Base-by-base conservation (phyloP, 2,888 invertebrate genomes). In the Operophtera brumata region DNA sequence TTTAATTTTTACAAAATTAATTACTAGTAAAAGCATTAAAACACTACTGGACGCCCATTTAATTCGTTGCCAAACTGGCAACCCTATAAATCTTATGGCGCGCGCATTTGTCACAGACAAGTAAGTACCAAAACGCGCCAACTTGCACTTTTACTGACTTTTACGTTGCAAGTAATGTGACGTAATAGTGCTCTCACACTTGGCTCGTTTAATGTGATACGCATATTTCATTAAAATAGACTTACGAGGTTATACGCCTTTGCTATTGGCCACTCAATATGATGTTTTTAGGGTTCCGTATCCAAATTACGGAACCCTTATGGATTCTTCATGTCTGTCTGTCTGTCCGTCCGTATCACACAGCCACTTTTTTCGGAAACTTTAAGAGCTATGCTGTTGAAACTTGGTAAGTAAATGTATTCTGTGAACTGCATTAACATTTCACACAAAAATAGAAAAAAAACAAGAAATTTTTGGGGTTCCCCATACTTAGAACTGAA, bases 21-120 rank as follows among this genome's bases (percentile, higher is more conserved):
- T n/a, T n/a, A n/a, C n/a, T n/a, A n/a, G n/a, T 41, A 37, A 51
- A 44, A 52, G 46, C 36, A 47, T 34, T 45, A 25, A 44, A 56
- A 54, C 35, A 54, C 44, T 54, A 45, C 35, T 28, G 13, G 11
- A 13, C 37, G 26, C 8, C 39, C 37, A 48, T 57, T 57, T 48
- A 39, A 44, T 47, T 36, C 54, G 59, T 54, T 55, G 55, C 46
- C 47, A 32, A 54, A 57, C 41, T 54, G 73, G 67, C 74, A 70
- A 62, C 72, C 70, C 71, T 74, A 69, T 73, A 72, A 73, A 73
- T 73, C 67, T 65, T 65, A 55, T 41, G 61, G 65, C 54, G 63
- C 61, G 67, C 62, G 61, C 77, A 79, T 80, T 82, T 78, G 82
- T 82, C 80, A 81, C 67, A 59, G 61, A 73, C 63, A 61, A 63